Percentiles rank a stretch among this genome's conserved stretches.
These are phyloP conservation scores for Theropithecus gelada DNA, from an alignment of 2,113 vertebrate genomes.

Conservation along the genomic window DNA sequence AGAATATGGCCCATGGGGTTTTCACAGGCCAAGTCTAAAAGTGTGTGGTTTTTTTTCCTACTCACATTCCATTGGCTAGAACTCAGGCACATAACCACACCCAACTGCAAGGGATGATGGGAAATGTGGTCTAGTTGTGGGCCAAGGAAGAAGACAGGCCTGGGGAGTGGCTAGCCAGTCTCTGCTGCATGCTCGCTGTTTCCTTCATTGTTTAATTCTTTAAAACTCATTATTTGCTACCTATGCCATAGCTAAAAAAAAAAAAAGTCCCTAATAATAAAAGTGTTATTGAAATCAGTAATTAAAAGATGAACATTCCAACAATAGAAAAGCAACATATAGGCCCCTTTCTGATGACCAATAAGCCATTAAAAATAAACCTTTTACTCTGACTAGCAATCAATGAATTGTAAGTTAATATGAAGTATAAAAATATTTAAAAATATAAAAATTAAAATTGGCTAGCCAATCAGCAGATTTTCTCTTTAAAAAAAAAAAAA, in stretches of 20 bases:
- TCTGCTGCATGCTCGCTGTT: background rate
- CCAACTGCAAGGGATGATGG: background rate
- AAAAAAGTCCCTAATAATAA: background rate
- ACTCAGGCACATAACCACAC: background rate
- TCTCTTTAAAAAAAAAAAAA: background rate
- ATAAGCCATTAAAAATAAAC: background rate
- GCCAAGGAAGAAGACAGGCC: background rate
- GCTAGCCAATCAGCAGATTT: background rate
- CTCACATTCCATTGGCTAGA: background rate
- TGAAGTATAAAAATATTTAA: conserved; percentile 12
- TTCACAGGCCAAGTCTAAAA: background rate
- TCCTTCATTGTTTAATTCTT: background rate
- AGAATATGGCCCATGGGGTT: background rate
- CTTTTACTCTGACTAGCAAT: background rate
- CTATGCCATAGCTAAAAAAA: background rate
- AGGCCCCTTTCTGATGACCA: background rate
- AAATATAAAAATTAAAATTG: conserved; percentile 32
- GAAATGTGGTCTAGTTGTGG: background rate
- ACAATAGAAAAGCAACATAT: background rate
- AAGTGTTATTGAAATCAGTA: background rate
- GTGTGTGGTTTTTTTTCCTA: background rate
- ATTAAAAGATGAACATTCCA: background rate
- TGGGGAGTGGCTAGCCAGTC: background rate
- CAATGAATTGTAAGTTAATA: background rate
- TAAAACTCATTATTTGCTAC: background rate